Base-by-base conservation (phyloP, 2,888 invertebrate species). In the Tenthredo scrophulariae region DNA sequence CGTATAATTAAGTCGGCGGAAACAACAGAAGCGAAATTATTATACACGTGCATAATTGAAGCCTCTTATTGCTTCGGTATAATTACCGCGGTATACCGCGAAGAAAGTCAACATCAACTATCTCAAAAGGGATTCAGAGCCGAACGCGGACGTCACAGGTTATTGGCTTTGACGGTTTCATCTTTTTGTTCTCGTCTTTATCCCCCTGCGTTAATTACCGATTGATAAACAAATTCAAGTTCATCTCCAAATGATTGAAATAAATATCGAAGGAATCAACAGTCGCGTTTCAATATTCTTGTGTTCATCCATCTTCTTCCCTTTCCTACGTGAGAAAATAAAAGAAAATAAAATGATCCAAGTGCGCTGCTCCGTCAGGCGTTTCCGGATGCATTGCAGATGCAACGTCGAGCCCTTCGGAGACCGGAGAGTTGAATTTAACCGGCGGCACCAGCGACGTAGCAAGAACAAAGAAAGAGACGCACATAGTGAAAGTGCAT, bases 51-150 rank as follows among this genome's bases (percentile, higher is more conserved):
- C 22, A 80, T 80, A 80, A 80, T 80, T 80, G 29, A 62, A 29
- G 46, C 33, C 50, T 50, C 46, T 62, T 10, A 33, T 54, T 29
- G 43, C 84, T 62, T 74, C 33, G 62, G n/a, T 43, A 65, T 58
- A 74, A 85, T 83, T 79, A 85, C 43, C 72, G 43, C 79, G 75
- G 43, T 85, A 54, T 50, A 43, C 40, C 72, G 80, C 86, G 85
- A 87, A 86, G 87, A 87, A 87, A 87, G 87, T 87, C 86, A 86
- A 87, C 85, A 67, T 46, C 15, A 33, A 62, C 75, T 43, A 75
- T 84, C 87, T 88, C 89, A 85, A 88, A 88, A 88, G 88, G 88
- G 90, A 92, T 92, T 91, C 88, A 91, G 91, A 92, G 91, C 91
- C 90, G 91, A 92, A 92, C 91, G 90, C 88, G 83, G 85, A 86